These are phyloP conservation scores for Dysdera silvatica DNA, from an alignment of 1,140 invertebrate species.

Conservation along the genomic window DNA sequence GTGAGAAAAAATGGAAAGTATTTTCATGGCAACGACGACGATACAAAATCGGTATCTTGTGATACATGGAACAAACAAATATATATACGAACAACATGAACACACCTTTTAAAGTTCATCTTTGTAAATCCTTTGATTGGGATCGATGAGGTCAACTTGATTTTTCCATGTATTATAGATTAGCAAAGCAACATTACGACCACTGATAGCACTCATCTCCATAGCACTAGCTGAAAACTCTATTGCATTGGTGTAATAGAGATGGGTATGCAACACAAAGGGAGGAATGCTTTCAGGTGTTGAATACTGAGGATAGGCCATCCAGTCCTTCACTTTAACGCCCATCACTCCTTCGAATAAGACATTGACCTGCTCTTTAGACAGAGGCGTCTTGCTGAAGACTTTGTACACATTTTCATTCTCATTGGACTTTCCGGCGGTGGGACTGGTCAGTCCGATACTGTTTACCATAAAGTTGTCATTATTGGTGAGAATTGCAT, in stretches of 20 bases:
- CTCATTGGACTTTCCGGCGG: conserved; percentile 35
- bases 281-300: conserved; percentile 42
- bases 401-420: conserved; percentile 51
- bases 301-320: conserved; percentile 57
- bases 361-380: conserved; percentile 43
- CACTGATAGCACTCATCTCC: conserved; percentile 61
- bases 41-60: too few relatives aligned
- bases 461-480: conserved; percentile 44
- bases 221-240: conserved; percentile 62
- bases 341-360: conserved; percentile 49
- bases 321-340: conserved; percentile 48
- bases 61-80: too few relatives aligned
- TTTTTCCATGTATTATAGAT: conserved; percentile 37
- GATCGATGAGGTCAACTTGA: conserved; percentile 8
- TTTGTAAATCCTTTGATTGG: neutral
- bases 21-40: too few relatives aligned
- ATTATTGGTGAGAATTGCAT: conserved; percentile 50
- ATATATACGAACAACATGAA: too few relatives aligned
- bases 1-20: too few relatives aligned
- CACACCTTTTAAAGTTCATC: conserved; percentile 19
- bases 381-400: conserved; percentile 50
- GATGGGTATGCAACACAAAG: conserved; percentile 51
- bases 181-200: conserved; percentile 57
- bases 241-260: conserved; percentile 60
- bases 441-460: conserved; percentile 43